Evolutionary conservation across 2,797 vertebrate species (phyloP).

Genomic region (Enteromius trimaculatus): DNA sequence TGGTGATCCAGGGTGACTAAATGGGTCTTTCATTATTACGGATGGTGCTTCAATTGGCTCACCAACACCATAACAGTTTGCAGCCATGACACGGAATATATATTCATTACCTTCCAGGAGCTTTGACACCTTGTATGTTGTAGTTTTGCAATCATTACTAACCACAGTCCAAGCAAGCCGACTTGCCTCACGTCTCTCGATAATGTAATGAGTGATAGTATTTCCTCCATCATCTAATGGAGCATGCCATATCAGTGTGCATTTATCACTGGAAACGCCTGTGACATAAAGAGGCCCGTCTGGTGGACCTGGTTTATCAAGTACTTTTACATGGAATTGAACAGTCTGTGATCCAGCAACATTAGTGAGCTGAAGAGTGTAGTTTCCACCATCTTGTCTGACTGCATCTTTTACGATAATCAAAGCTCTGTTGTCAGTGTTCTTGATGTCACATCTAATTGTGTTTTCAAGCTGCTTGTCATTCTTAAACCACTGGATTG

Average conservation of each 20-base stretch:
- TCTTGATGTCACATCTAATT: conserved; percentile 90
- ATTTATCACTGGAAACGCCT: conserved; percentile 92
- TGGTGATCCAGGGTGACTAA: conserved; percentile 89
- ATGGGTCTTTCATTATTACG: conserved; percentile 93
- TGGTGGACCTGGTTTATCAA: conserved; percentile 90
- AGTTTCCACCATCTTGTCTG: conserved; percentile 90
- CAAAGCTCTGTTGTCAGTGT: conserved; percentile 89
- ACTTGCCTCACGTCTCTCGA: conserved; percentile 97
- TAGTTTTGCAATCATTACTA: conserved; percentile 83
- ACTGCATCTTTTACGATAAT: conserved; percentile 91
- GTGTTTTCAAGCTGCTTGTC: conserved; percentile 92
- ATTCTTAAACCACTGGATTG: conserved; percentile 93
- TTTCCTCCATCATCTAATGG: conserved; percentile 94
- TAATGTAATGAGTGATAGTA: conserved; percentile 90
- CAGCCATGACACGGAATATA: conserved; percentile 95
- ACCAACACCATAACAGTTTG: conserved; percentile 91
- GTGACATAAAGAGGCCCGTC: conserved; percentile 89
- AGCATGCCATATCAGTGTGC: conserved; percentile 87
- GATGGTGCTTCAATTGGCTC: conserved; percentile 86
- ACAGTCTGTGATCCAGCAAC: conserved; percentile 90
- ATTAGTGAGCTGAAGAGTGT: conserved; percentile 89
- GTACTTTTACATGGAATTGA: conserved; percentile 89
- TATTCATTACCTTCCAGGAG: conserved; percentile 97
- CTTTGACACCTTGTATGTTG: conserved; percentile 92
- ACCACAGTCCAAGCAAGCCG: conserved; percentile 96